phyloP scores from a whole-genome alignment of 2,113 vertebrate species.

The Gorsachius goisagi region DNA sequence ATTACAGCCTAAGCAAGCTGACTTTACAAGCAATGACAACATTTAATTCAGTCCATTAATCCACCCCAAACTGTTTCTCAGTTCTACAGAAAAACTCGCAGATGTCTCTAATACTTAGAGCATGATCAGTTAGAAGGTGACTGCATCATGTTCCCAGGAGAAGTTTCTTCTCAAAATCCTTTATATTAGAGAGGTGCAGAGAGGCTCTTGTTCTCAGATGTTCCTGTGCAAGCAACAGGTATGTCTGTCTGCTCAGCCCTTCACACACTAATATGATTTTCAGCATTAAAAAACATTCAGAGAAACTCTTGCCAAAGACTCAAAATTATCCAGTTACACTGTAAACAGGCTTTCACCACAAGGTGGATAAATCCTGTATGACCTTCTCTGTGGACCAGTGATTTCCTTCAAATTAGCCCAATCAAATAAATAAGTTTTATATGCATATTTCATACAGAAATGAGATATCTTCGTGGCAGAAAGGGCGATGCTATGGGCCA shows the following conservation, averaged over 20 bases:
- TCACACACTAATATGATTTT: background rate
- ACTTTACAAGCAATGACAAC: constrained; percentile 5
- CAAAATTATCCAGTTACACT: background rate
- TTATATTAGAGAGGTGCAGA: background rate
- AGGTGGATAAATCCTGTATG: background rate
- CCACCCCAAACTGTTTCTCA: background rate
- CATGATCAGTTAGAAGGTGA: background rate
- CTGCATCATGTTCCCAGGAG: background rate
- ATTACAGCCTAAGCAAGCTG: constrained; percentile 27
- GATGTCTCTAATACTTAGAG: background rate
- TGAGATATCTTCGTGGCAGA: background rate
- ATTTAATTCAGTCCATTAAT: constrained; percentile 36
- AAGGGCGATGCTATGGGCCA: background rate
- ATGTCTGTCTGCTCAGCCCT: background rate
- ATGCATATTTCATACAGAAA: background rate
- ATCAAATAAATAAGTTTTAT: background rate
- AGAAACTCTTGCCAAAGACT: background rate
- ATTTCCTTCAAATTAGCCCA: background rate
- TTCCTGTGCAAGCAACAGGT: background rate
- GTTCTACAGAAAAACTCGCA: background rate
- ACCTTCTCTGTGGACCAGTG: background rate
- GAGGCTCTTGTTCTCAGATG: background rate
- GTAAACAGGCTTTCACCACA: background rate
- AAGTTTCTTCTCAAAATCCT: background rate
- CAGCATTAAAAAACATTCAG: background rate